Evolutionary conservation across 2,888 invertebrate species (phyloP), one percentile per base, ranked within the genome.

Genomic region (Pandemis cinnamomeana): DNA sequence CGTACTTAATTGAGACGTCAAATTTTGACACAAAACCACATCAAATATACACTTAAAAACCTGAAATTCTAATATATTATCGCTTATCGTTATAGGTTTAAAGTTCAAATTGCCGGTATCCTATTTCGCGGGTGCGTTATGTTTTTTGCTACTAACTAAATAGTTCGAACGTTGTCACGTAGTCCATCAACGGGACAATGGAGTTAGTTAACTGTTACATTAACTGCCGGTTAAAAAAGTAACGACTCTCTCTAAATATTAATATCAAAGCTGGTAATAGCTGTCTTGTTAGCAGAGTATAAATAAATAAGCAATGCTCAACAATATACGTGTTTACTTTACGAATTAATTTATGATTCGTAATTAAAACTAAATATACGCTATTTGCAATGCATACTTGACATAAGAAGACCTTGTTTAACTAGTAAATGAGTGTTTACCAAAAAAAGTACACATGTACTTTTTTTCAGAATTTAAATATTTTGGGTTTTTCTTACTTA

Each of bases 1-100:
- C 68, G 55, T 69, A 58, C n/a, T 44, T 75, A 72, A 75, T 76
- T 72, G 71, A 76, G 64, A 72, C 55, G 67, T 76, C 76, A 76
- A 67, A 73, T 64, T 73, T 69, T 72, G 69, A 70, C 73, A 73
- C 46, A 55, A 70, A 11, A 66, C 72, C 63, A 64, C 51, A 20
- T 7, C 1, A 48, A 44, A 42, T 48, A 48, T 63, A 55, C 51
- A 36, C 63, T 41, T 51, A 51, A 63, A 69, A 71, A 51, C 55
- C 7, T 8, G 6, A 44, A 61, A 51, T 53, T 11, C 41, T 41
- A 53, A 46, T 46, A 64, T 53, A 46, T 72, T 60, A 46, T 60
- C 36, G 15, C 58, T 63, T 76, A 67, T 72, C n/a, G 20, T 41
- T 41, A 71, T 60, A 36, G 20, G 7, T 60, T 46, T 73, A 68